These are phyloP conservation scores for Percopsis omiscomaycus DNA, from an alignment of 2,797 vertebrate genomes.

Conservation along the genomic window DNA sequence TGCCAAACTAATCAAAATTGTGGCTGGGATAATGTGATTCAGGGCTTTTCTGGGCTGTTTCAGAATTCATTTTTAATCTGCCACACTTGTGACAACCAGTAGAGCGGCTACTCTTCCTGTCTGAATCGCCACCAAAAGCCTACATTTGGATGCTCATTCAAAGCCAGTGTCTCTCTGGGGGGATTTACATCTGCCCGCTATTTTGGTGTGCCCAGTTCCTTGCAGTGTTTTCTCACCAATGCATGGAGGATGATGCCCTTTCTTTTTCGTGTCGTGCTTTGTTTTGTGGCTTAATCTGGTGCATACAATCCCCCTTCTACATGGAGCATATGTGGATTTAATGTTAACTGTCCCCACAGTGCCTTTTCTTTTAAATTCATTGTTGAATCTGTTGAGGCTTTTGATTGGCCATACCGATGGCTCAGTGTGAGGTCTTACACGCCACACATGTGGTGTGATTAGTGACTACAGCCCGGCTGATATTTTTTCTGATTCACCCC, in stretches of 20 bases:
- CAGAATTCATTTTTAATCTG: slow-evolving; percentile 6
- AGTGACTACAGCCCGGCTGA: too few relatives aligned
- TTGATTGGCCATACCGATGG: neutral
- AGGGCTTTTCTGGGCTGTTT: slow-evolving; percentile 7
- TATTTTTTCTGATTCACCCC: too few relatives aligned
- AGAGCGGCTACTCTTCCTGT: slow-evolving; percentile 1
- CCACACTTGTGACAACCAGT: slow-evolving; percentile 16
- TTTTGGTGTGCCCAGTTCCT: slow-evolving; percentile 3
- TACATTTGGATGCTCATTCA: slow-evolving; percentile 42
- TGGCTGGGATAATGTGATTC: slow-evolving; percentile 24
- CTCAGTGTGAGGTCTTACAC: neutral
- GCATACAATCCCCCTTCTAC: neutral
- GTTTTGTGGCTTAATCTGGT: slow-evolving; percentile 7
- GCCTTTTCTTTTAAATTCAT: neutral
- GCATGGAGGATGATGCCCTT: neutral
- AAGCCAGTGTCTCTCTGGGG: slow-evolving; percentile 22
- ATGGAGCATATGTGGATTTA: neutral
- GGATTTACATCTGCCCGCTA: slow-evolving; percentile 18
- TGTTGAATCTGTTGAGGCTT: neutral
- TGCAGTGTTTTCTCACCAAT: neutral
- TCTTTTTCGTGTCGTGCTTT: slow-evolving; percentile 7
- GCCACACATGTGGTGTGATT: neutral
- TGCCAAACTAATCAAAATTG: slow-evolving; percentile 33
- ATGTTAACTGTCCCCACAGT: neutral
- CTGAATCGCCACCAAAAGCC: slow-evolving; percentile 26